Evolutionary conservation across 2,797 vertebrate species (phyloP).

Genomic region (Gastrophryne carolinensis): DNA sequence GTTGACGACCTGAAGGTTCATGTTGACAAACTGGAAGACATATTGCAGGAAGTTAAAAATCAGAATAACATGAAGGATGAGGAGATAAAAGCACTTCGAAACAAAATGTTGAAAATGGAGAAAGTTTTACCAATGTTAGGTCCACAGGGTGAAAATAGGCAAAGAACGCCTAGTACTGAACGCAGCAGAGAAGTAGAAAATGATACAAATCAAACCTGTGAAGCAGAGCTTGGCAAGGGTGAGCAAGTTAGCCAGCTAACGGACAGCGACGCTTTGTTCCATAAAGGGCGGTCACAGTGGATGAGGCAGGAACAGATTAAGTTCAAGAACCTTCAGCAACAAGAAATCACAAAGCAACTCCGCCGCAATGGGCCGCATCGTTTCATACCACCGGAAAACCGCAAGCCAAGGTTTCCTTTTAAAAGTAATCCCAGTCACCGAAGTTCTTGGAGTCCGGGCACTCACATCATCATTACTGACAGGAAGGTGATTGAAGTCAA

Average conservation of each 20-base stretch:
- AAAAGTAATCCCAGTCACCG: conserved; percentile 95
- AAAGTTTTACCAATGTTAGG: conserved; percentile 92
- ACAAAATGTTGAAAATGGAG: conserved; percentile 99
- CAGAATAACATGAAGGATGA: conserved; percentile 98
- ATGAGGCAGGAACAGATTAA: conserved; percentile 93
- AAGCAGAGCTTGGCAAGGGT: conserved; percentile 66
- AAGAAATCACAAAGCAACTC: conserved; percentile 93
- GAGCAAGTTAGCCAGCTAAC: conserved; percentile 69
- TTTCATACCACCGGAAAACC: conserved; percentile 96
- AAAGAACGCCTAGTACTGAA: conserved; percentile 51
- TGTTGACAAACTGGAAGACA: conserved; percentile 96
- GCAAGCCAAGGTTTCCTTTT: conserved; percentile 97
- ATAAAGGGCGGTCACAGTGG: conserved; percentile 84
- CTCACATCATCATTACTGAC: conserved; percentile 96
- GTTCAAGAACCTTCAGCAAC: conserved; percentile 92
- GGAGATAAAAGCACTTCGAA: conserved; percentile 89
- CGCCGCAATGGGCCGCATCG: conserved; percentile 87
- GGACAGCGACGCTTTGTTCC: conserved; percentile 79
- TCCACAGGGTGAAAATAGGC: conserved; percentile 65
- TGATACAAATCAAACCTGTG: conserved; percentile 40
- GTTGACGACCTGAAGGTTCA: conserved; percentile 96
- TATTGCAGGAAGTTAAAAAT: conserved; percentile 95
- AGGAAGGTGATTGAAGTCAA: conserved; percentile 91
- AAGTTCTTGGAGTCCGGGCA: conserved; percentile 96
- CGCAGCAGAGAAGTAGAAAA: conserved; percentile 35